phyloP scores from a whole-genome alignment of 2,113 vertebrate species.

The Guaruba guarouba region DNA sequence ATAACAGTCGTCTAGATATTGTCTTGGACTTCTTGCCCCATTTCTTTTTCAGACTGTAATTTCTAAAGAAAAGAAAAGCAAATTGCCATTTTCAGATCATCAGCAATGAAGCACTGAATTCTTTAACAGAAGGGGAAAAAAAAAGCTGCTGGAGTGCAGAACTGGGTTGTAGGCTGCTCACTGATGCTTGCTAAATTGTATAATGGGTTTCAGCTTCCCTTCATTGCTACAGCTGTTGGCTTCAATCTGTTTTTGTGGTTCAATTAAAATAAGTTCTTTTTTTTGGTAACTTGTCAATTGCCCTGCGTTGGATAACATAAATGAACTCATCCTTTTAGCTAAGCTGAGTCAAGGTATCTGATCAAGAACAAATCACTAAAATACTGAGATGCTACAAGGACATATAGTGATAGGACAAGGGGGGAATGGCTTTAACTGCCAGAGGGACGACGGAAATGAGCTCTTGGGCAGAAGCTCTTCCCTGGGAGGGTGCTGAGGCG shows the following conservation, averaged over 20 bases:
- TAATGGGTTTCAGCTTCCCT: constrained; percentile 10
- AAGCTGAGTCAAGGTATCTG: neutral
- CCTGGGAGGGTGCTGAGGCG: neutral
- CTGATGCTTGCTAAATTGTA: constrained; percentile 19
- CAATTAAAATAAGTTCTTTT: constrained; percentile 30
- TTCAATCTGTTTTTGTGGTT: neutral
- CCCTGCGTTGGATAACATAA: neutral
- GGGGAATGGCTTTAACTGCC: neutral
- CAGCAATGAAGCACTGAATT: neutral
- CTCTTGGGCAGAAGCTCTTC: neutral
- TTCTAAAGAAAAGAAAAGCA: constrained; percentile 1
- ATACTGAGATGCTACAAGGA: neutral
- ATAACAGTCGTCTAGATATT: neutral
- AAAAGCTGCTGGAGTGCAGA: neutral
- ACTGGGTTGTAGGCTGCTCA: neutral
- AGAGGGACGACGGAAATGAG: neutral
- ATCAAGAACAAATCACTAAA: neutral
- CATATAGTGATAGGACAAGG: neutral
- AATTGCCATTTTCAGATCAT: neutral
- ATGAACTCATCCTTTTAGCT: neutral
- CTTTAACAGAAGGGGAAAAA: neutral
- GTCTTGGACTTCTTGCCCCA: neutral
- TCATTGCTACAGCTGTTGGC: constrained; percentile 9
- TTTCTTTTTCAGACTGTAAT: neutral
- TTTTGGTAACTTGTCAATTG: neutral